These are phyloP conservation scores for Campylomormyrus tamandua DNA, from an alignment of 2,113 vertebrate species.

Conservation along the genomic window DNA sequence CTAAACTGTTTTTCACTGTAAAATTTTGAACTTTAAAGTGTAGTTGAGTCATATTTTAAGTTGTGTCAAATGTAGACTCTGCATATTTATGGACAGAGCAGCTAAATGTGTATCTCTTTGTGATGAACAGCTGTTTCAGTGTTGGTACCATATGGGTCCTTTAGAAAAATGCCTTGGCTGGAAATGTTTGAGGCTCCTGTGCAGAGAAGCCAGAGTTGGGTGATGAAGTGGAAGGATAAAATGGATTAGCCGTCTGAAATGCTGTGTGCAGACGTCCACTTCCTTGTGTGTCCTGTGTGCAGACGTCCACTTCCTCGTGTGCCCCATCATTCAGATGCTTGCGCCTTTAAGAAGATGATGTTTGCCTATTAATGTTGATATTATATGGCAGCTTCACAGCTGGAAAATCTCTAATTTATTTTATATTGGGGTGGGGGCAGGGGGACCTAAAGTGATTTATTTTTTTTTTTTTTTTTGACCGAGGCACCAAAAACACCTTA, in stretches of 20 bases:
- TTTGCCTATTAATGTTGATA: not conserved
- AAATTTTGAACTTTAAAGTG: not conserved
- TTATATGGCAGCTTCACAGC: not conserved
- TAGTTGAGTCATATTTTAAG: not conserved
- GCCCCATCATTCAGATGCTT: not conserved
- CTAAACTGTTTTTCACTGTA: not conserved
- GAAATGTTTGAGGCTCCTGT: not conserved
- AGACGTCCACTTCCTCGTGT: not conserved
- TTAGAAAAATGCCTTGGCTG: not conserved
- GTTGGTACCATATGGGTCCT: not conserved
- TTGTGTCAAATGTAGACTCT: not conserved
- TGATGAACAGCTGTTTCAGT: not conserved
- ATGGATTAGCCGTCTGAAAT: conserved; percentile 14
- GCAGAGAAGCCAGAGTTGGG: not conserved
- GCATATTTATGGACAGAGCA: not conserved
- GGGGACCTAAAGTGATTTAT: not conserved
- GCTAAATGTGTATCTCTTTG: not conserved
- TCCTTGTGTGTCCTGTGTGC: not conserved
- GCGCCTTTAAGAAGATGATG: not conserved
- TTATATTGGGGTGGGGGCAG: not conserved
- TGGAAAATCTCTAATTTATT: not conserved
- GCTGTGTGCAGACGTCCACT: not conserved
- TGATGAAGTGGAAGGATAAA: conserved; percentile 15
- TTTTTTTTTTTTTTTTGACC: not conserved
- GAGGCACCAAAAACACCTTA: not conserved